A percentile compares a stretch with the other conserved stretches of the same genome.
These are phyloP conservation scores for Drosophila colorata DNA, from an alignment of 2,888 invertebrate species.

Conservation along the genomic window DNA sequence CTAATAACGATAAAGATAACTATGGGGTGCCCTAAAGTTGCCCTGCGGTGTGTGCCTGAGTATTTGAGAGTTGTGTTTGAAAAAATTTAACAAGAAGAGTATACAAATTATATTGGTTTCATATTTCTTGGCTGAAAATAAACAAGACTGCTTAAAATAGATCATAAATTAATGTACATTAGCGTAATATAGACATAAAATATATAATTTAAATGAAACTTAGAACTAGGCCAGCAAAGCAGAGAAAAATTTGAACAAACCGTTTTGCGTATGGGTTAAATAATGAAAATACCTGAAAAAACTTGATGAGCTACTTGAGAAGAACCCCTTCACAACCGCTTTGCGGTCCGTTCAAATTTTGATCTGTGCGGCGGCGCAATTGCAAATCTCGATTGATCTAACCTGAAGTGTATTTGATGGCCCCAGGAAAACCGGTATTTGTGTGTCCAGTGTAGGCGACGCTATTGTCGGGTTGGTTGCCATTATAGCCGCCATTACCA, in stretches of 20 bases:
- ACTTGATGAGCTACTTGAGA: conserved; percentile 2
- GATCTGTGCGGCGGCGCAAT: conserved; percentile 38
- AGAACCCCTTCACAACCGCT: conserved; percentile 5
- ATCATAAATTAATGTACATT: conserved; percentile 56
- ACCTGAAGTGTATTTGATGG: conserved; percentile 81
- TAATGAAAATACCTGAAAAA: background rate
- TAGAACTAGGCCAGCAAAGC: conserved; percentile 52
- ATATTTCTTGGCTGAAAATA: conserved; percentile 68
- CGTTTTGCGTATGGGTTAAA: conserved; percentile 11
- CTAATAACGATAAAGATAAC: conserved; percentile 58
- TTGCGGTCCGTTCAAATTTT: conserved; percentile 69
- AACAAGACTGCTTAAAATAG: conserved; percentile 66
- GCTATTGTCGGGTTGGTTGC: conserved; percentile 21
- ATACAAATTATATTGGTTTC: conserved; percentile 17
- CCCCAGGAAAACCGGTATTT: conserved; percentile 83
- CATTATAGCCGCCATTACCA: conserved; percentile 24
- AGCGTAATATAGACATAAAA: conserved; percentile 50
- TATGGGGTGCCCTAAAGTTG: conserved; percentile 58
- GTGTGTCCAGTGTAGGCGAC: conserved; percentile 54
- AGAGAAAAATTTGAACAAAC: conserved; percentile 74
- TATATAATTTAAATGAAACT: conserved; percentile 45
- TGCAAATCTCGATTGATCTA: conserved; percentile 71
- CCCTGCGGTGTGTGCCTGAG: conserved; percentile 47
- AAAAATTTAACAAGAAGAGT: conserved; percentile 36
- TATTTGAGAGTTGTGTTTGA: conserved; percentile 44